These are phyloP conservation scores for Drosophila yakuba DNA, from an alignment of 1,140 invertebrate species.

Conservation along the genomic window DNA sequence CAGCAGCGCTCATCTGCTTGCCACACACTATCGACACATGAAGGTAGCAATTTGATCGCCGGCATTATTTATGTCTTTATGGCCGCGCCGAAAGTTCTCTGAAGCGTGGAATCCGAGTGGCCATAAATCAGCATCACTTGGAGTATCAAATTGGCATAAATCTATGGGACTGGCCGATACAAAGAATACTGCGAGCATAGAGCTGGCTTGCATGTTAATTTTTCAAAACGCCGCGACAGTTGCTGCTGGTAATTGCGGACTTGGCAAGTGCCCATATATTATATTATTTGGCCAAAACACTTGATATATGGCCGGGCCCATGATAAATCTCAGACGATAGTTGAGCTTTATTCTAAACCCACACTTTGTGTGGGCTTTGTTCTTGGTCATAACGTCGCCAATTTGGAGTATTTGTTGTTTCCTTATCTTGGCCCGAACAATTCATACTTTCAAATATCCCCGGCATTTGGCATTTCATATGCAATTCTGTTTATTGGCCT, in stretches of 20 bases:
- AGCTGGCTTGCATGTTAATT: conserved; percentile 66
- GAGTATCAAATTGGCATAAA: conserved; percentile 75
- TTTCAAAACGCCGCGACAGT: conserved; percentile 79
- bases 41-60: conserved; percentile 80
- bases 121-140: conserved; percentile 71
- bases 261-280: conserved; percentile 76
- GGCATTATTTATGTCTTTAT: conserved; percentile 63
- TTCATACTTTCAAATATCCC: conserved; percentile 56
- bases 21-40: conserved; percentile 50
- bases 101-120: conserved; percentile 25
- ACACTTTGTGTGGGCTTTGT: conserved; percentile 17
- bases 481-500: conserved; percentile 58
- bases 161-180: conserved; percentile 44
- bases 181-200: conserved; percentile 8
- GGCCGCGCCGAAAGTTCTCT: conserved; percentile 11
- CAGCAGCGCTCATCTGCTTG: not conserved
- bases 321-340: conserved; percentile 75
- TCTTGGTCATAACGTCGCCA: conserved; percentile 47
- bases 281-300: conserved; percentile 72
- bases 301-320: conserved; percentile 68
- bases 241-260: conserved; percentile 74
- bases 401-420: conserved; percentile 28
- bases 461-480: conserved; percentile 52
- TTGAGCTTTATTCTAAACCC: conserved; percentile 51
- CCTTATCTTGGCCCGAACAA: conserved; percentile 56